A percentile compares a stretch with the other conserved stretches of the same genome.
Conservation (phyloP, 1,140 invertebrate species). For the Coptotermes formosanus region DNA sequence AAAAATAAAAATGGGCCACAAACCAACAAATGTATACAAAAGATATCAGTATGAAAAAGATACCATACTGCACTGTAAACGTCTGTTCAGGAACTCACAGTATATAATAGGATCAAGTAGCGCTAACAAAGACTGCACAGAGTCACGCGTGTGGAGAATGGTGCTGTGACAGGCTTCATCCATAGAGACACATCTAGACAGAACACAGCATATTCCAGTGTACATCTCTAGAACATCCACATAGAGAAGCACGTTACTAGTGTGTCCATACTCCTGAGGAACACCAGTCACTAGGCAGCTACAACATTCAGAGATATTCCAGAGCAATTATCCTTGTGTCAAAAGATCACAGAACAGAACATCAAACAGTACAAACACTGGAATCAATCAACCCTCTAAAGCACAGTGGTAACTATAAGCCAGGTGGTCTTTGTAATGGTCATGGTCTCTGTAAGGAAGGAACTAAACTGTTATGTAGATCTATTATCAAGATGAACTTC, state of each 20-base stretch:
- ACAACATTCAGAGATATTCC: neutral
- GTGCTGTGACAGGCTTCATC: slow-evolving; percentile 46
- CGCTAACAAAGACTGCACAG: slow-evolving; percentile 46
- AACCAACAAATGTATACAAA: too few relatives aligned
- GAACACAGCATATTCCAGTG: slow-evolving; percentile 47
- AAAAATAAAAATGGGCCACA: too few relatives aligned
- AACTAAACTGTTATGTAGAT: too few relatives aligned
- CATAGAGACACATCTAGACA: slow-evolving; percentile 46
- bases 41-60: too few relatives aligned
- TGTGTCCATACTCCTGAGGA: neutral
- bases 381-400: too few relatives aligned
- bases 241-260: slow-evolving; percentile 42
- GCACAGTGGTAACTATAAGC: too few relatives aligned
- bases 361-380: neutral
- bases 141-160: slow-evolving; percentile 50
- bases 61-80: too few relatives aligned
- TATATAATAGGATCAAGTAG: slow-evolving; percentile 50
- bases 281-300: neutral
- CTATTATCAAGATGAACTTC: too few relatives aligned
- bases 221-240: slow-evolving; percentile 54
- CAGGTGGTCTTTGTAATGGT: too few relatives aligned
- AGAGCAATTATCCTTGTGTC: neutral
- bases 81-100: slow-evolving; percentile 44
- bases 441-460: too few relatives aligned
- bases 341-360: neutral